Evolutionary conservation across 2,113 vertebrate species (phyloP).

Genomic region (Dipodomys stephensi): DNA sequence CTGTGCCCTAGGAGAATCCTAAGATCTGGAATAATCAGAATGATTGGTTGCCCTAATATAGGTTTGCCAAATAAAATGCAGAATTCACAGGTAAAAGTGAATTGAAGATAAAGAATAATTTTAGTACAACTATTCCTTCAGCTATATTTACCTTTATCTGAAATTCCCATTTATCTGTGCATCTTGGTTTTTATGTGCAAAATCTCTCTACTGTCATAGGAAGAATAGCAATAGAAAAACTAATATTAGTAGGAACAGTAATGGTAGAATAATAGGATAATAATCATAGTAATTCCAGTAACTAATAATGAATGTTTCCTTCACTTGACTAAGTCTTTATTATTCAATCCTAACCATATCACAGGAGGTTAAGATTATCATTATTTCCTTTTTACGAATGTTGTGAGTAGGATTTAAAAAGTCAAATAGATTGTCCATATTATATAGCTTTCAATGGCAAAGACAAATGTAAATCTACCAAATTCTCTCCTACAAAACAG

Average conservation of each 20-base stretch:
- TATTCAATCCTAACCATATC: slow-evolving; percentile 2
- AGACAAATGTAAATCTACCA: not conserved
- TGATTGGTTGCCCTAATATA: not conserved
- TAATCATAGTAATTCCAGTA: not conserved
- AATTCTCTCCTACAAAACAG: not conserved
- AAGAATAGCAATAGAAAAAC: not conserved
- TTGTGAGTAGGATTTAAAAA: slow-evolving; percentile 12
- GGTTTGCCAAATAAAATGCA: not conserved
- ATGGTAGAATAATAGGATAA: not conserved
- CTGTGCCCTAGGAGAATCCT: not conserved
- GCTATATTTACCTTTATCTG: slow-evolving; percentile 33
- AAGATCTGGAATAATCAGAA: not conserved
- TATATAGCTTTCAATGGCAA: not conserved
- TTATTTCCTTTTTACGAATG: not conserved
- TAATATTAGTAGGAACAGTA: not conserved
- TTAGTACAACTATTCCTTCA: not conserved
- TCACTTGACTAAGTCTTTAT: not conserved
- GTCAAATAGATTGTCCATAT: not conserved
- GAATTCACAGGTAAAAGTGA: not conserved
- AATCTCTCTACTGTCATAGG: slow-evolving; percentile 1
- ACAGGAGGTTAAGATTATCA: not conserved
- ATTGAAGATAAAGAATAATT: slow-evolving; percentile 24
- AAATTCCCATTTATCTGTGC: slow-evolving; percentile 35
- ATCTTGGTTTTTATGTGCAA: slow-evolving; percentile 43
- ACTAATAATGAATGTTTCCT: not conserved